Evolutionary conservation across 2,113 vertebrate species (phyloP).

Genomic region (Oncorhynchus gorbuscha): DNA sequence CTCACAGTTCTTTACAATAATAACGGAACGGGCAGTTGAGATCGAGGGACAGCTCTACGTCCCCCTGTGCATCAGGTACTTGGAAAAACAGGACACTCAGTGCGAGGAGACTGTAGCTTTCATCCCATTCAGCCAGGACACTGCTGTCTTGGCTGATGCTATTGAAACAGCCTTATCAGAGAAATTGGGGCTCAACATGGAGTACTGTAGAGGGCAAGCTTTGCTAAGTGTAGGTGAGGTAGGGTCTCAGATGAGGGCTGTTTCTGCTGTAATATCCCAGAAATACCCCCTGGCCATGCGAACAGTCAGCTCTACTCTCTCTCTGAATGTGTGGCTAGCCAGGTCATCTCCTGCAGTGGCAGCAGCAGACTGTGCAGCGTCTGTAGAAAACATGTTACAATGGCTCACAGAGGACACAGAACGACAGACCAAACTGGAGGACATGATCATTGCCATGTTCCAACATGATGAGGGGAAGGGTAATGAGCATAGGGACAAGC

Average conservation of each 20-base stretch:
- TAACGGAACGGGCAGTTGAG: conserved; percentile 64
- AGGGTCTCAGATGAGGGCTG: conserved; percentile 68
- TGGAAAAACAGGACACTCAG: conserved; percentile 70
- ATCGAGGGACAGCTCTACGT: conserved; percentile 68
- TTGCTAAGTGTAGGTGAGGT: conserved; percentile 63
- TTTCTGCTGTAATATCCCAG: conserved; percentile 57
- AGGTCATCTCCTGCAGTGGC: conserved; percentile 57
- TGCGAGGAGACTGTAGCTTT: conserved; percentile 76
- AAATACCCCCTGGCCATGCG: conserved; percentile 70
- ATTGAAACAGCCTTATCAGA: conserved; percentile 69
- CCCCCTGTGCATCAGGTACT: conserved; percentile 72
- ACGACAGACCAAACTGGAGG: conserved; percentile 68
- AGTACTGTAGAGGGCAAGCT: conserved; percentile 73
- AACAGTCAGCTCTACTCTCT: conserved; percentile 65
- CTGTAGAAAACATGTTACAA: conserved; percentile 58
- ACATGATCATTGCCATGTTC: conserved; percentile 64
- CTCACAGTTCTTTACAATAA: conserved; percentile 74
- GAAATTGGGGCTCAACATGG: conserved; percentile 79
- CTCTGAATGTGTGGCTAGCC: conserved; percentile 72
- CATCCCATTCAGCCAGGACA: conserved; percentile 61
- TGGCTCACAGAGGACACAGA: conserved; percentile 70
- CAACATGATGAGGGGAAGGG: conserved; percentile 61
- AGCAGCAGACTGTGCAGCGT: conserved; percentile 46
- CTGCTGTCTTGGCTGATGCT: conserved; percentile 54
- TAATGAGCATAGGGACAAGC: conserved; percentile 68